Evolutionary conservation across 2,888 invertebrate genomes (phyloP).

Genomic region (Oscheius onirici): DNA sequence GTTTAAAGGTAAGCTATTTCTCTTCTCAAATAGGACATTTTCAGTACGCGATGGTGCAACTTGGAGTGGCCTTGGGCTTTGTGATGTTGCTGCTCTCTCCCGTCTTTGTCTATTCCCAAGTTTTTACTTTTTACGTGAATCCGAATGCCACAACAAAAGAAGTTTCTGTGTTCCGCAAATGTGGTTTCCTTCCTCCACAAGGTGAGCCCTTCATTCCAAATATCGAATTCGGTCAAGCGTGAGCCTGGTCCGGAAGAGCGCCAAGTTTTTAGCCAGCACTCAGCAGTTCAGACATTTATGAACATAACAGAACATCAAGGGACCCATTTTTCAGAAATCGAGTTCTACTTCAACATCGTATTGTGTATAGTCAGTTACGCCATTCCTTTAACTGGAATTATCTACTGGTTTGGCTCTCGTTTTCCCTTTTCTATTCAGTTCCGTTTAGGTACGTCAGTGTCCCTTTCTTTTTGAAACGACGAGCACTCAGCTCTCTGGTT

Average conservation of each 20-base stretch:
- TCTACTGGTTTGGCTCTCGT: too few relatives aligned
- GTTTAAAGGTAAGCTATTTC: constrained; percentile 56
- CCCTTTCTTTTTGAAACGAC: constrained; percentile 67
- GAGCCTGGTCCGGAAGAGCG: too few relatives aligned
- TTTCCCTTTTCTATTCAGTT: too few relatives aligned
- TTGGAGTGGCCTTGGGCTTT: constrained; percentile 54
- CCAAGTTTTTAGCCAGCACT: too few relatives aligned
- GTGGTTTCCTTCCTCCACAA: constrained; percentile 59
- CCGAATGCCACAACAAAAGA: constrained; percentile 54
- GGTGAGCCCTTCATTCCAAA: constrained; percentile 33
- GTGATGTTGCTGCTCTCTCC: constrained; percentile 68
- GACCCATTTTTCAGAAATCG: constrained; percentile 55
- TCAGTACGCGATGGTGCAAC: constrained; percentile 63
- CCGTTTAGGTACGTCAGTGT: constrained; percentile 71
- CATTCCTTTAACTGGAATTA: constrained; percentile 68
- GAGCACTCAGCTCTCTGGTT: constrained; percentile 61
- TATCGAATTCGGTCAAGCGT: too few relatives aligned
- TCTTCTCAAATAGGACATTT: constrained; percentile 27
- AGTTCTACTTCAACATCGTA: constrained; percentile 67
- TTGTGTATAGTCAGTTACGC: constrained; percentile 65
- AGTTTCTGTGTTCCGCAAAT: constrained; percentile 59
- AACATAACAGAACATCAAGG: background rate
- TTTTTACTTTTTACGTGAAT: constrained; percentile 62
- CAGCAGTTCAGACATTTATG: background rate
- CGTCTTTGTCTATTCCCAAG: constrained; percentile 67